Evolutionary conservation across 2,888 invertebrate species (phyloP).

Genomic region (Craniophora ligustri): DNA sequence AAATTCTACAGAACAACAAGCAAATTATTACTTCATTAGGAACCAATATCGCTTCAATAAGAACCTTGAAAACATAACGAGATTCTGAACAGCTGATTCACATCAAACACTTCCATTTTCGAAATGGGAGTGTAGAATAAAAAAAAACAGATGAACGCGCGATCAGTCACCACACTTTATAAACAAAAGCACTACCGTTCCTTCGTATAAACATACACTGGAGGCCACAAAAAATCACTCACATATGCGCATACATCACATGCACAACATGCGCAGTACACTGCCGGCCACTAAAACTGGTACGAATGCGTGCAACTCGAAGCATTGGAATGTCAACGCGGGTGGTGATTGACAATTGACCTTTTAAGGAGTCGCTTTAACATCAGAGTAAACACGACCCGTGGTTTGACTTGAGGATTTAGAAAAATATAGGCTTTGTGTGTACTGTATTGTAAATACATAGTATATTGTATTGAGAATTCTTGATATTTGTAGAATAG

Average conservation of each 20-base stretch:
- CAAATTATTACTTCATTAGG: no score
- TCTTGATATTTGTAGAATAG: conserved; percentile 3
- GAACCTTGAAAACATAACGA: neutral
- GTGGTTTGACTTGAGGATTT: conserved; percentile 50
- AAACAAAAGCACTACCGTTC: conserved; percentile 40
- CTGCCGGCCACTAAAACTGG: conserved; percentile 56
- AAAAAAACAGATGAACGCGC: conserved; percentile 19
- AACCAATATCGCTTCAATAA: neutral
- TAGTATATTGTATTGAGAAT: conserved; percentile 19
- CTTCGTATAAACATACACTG: conserved; percentile 29
- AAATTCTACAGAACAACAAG: no score
- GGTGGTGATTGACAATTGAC: conserved; percentile 74
- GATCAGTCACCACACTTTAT: conserved; percentile 9
- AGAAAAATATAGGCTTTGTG: conserved; percentile 31
- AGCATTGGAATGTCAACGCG: conserved; percentile 71
- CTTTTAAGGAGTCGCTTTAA: conserved; percentile 69
- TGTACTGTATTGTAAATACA: conserved; percentile 19
- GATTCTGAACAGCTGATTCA: neutral
- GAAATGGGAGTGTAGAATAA: neutral
- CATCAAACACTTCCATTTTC: conserved; percentile 5
- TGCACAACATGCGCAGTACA: conserved; percentile 40
- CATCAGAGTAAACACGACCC: conserved; percentile 61
- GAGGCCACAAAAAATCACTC: conserved; percentile 55
- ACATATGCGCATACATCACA: conserved; percentile 48
- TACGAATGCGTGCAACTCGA: conserved; percentile 59